Base-by-base conservation (phyloP, 2,113 vertebrate genomes). In the Prionailurus viverrinus region DNA sequence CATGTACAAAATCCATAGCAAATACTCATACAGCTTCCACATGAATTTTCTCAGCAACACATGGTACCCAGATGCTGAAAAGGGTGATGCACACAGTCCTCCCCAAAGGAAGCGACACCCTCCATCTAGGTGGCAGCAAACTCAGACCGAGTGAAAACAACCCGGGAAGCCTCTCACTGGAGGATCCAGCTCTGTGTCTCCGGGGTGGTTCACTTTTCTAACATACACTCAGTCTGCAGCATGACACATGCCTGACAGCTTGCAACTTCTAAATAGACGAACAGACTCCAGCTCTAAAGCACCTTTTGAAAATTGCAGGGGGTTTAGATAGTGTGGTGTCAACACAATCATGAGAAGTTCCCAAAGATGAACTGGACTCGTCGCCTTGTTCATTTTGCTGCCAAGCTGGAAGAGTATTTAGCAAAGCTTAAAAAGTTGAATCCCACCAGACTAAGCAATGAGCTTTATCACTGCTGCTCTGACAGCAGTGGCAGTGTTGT, bases 371-470 rank as follows among this genome's bases (percentile, higher is more conserved):
- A 13, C 87, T 68, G 31, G 25, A 79, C 53, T 31, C 95, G 15
- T 12, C 88, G 36, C 15, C 45, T 95, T 84, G 31, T 86, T 8
- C 19, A 9, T 33, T 21, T 9, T 81, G 58, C 31, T 48, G 3
- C 61, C 66, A 85, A 33, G 41, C 45, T 83, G 80, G n/a, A 82
- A 91, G 25, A 23, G 55, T 92, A 83, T 95, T 97, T 27, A 81
- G 48, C 61, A 97, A 96, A 80, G 39, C 88, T 96, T 71, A 55
- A 61, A 95, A 4, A 85, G 29, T 41, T 96, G 10, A 65, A 48
- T 91, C 90, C 39, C 45, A 92, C 21, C 84, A 94, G 13, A 96
- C 0, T 93, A 87, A 58, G 86, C 81, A 97, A 96, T 78, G 94
- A 86, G n/a, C 58, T 74, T 92, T 93, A 82, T 96, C 93, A 81